Evolutionary conservation across 2,888 invertebrate species (phyloP), one percentile per base, ranked within the genome.

Genomic region (Pheosia tremula): DNA sequence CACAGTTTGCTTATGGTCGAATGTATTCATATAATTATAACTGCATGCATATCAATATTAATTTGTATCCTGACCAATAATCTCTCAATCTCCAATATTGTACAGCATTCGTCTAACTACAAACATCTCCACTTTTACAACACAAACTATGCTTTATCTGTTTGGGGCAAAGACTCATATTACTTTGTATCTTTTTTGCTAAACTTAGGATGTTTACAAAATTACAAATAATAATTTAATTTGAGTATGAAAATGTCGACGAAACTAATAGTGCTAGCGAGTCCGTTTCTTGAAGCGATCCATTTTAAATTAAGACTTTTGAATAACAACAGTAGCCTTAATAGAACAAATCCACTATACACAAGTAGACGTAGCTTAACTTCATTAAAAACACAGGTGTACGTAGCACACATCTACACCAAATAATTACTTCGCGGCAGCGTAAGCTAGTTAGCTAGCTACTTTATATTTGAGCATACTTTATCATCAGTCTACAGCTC

Each of bases 71-170:
- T 64, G 60, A 45, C 59, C 60, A 66, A 39, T 59, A 54, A 64
- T 61, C 64, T 59, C 47, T 63, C 65, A 67, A 62, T 62, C 62
- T 66, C 66, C 62, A 61, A 56, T 56, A 56, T 10, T 45, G 59
- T 66, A 68, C 63, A 71, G 57, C 53, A 62, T 57, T 63, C 57
- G 50, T 66, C 70, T 76, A 76, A 71, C 69, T 75, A 76, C 66
- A 71, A 63, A 74, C 66, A 64, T 68, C 67, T 68, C 62, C 68
- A 76, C 72, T 72, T 67, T 68, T 69, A 65, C 71, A 75, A 77
- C 69, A 74, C 74, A 77, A 67, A 73, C 78, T 71, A 74, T 78
- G 80, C 79, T 53, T 73, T 66, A 67, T 75, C 79, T 80, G 72
- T 72, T 74, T 71, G 66, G 69, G 67, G 24, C 37, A 38, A 55